Evolutionary conservation across 2,113 vertebrate species (phyloP), one percentile per base, ranked within the genome.

Genomic region (Hyla sarda): DNA sequence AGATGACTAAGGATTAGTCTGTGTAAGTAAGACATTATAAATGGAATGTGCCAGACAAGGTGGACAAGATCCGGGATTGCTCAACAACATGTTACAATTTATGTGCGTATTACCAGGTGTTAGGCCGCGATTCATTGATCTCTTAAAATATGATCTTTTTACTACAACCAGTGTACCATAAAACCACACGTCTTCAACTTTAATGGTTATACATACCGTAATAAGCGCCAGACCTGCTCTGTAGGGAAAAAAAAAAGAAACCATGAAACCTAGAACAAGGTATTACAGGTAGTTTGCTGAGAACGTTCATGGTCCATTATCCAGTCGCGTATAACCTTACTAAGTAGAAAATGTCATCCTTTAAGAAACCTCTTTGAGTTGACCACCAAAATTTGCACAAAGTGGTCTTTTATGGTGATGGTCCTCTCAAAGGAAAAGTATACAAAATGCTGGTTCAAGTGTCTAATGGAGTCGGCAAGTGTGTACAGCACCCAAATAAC

Each of bases 31-130:
- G 47, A 48, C 45, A 48, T 50, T 28, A 13, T 75, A 17, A 16
- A 16, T 32, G 76, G 76, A 56, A 78, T 58, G 52, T 37, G 30
- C 19, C 3, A 9, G 47, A 58, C 5, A 78, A 30, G 14, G 28
- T 75, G 13, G 14, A 25, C 45, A 7, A 48, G 4, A 47, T 75
- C 47, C 73, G 25, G 16, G 45, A 75, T 37, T 28, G 73, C n/a
- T 50, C 45, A 75, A 50, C 16, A 75, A 2, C 13, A 30, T 75
- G 50, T 41, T 23, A 58, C 25, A 12, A 48, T 75, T 41, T 28
- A n/a, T 79, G 32, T 25, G 54, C 25, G 5, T 14, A 30, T 25
- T 21, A 58, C 77, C 77, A 79, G 77, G 54, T 79, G 54, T 79
- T n/a, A 25, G 9, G 17, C 10, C n/a, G 30, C 1, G 17, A 23